Conservation (phyloP, 1,140 invertebrate genomes). For the Bombyx mandarina region DNA sequence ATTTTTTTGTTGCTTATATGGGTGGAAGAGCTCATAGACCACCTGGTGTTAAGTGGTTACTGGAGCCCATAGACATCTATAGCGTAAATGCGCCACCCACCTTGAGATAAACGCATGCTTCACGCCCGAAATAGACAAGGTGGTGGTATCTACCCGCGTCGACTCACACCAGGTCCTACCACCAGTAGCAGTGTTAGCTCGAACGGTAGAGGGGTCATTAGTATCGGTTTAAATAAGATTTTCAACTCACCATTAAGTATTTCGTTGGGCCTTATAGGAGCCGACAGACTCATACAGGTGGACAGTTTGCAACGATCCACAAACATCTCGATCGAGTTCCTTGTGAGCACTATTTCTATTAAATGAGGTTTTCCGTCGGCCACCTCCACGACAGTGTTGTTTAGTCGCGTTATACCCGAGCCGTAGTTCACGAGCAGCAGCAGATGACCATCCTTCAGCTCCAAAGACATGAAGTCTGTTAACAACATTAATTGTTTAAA, state of each 20-base stretch:
- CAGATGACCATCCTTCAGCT: conserved; percentile 88
- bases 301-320: conserved; percentile 83
- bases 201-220: too few relatives aligned
- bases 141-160: too few relatives aligned
- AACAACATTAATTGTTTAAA: conserved; percentile 15
- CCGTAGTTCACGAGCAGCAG: conserved; percentile 92
- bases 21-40: too few relatives aligned
- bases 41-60: too few relatives aligned
- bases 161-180: too few relatives aligned
- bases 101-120: too few relatives aligned
- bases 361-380: conserved; percentile 85
- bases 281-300: conserved; percentile 78
- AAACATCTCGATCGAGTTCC: conserved; percentile 80
- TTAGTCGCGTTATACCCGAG: conserved; percentile 80
- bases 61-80: too few relatives aligned
- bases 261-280: conserved; percentile 79
- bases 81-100: too few relatives aligned
- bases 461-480: conserved; percentile 92
- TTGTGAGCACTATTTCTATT: conserved; percentile 84
- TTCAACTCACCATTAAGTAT: conserved; percentile 78
- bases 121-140: too few relatives aligned
- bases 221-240: too few relatives aligned
- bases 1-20: too few relatives aligned
- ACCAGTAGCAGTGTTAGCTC: too few relatives aligned
- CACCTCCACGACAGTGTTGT: conserved; percentile 81